Evolutionary conservation across 2,797 vertebrate species (phyloP).

Genomic region (Euthynnus affinis): DNA sequence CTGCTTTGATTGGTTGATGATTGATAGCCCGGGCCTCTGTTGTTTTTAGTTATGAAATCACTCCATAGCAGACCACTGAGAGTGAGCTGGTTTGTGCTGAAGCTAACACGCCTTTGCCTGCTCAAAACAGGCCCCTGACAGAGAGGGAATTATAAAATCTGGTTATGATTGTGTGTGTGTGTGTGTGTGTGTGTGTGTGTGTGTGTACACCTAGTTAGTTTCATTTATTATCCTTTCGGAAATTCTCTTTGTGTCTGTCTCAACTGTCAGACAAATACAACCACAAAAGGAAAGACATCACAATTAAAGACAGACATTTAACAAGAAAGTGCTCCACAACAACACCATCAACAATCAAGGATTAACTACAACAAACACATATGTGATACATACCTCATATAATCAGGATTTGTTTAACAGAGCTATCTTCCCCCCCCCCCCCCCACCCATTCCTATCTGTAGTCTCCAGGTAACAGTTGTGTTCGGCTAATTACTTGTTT

Average conservation of each 20-base stretch:
- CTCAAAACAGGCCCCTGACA: slow-evolving; percentile 28
- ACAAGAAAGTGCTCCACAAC: no score
- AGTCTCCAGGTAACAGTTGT: slow-evolving; percentile 24
- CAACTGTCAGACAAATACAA: no score
- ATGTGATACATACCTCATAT: no score
- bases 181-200: neutral
- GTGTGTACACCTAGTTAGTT: neutral
- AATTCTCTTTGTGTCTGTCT: no score
- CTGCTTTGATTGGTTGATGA: slow-evolving; percentile 37
- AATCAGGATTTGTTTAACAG: no score
- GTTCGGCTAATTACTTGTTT: slow-evolving; percentile 18
- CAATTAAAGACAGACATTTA: no score
- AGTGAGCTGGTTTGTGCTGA: slow-evolving; percentile 41
- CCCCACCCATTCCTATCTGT: slow-evolving; percentile 7
- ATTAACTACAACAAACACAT: no score
- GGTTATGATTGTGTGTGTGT: neutral
- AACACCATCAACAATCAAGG: no score
- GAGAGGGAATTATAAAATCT: slow-evolving; percentile 25
- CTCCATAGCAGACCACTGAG: slow-evolving; percentile 13
- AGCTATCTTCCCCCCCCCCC: no score
- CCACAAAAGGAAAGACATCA: no score
- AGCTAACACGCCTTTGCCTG: slow-evolving; percentile 29
- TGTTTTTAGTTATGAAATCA: slow-evolving; percentile 52
- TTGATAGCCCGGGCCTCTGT: slow-evolving; percentile 34
- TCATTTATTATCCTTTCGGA: no score